These are phyloP conservation scores for Halictus ligatus DNA, from an alignment of 2,888 invertebrate genomes.

Conservation along the genomic window DNA sequence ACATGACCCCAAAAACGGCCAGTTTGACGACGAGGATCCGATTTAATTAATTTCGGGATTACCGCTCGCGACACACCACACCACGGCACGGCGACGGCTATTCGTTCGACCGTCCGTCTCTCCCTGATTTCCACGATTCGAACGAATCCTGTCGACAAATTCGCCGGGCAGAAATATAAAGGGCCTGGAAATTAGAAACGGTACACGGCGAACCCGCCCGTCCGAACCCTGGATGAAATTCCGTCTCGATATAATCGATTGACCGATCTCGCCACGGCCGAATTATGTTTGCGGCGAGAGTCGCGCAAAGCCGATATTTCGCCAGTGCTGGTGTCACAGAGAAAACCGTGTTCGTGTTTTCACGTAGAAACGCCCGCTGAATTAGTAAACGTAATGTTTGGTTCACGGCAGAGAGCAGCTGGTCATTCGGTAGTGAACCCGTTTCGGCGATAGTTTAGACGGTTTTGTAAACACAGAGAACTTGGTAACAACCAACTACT, in stretches of 20 bases:
- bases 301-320: not conserved
- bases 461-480: not conserved
- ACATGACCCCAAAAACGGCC: slow-evolving; percentile 29
- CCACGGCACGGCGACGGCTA: not conserved
- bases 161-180: slow-evolving; percentile 14
- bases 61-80: slow-evolving; percentile 7
- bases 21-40: slow-evolving; percentile 17
- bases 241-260: slow-evolving; percentile 27
- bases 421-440: not conserved
- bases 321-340: not conserved
- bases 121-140: not conserved
- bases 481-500: not conserved
- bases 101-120: not conserved
- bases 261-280: slow-evolving; percentile 32
- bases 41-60: slow-evolving; percentile 60
- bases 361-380: not conserved
- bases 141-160: slow-evolving; percentile 20
- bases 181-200: slow-evolving; percentile 46
- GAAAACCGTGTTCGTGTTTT: not conserved
- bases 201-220: not conserved
- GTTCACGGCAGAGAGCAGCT: not conserved
- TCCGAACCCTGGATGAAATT: not conserved
- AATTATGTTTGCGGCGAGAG: slow-evolving; percentile 45
- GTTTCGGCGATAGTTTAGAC: not conserved
- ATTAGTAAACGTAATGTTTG: not conserved